Conservation (phyloP, 2,797 vertebrate species). For the Rhodeus uyekii region DNA sequence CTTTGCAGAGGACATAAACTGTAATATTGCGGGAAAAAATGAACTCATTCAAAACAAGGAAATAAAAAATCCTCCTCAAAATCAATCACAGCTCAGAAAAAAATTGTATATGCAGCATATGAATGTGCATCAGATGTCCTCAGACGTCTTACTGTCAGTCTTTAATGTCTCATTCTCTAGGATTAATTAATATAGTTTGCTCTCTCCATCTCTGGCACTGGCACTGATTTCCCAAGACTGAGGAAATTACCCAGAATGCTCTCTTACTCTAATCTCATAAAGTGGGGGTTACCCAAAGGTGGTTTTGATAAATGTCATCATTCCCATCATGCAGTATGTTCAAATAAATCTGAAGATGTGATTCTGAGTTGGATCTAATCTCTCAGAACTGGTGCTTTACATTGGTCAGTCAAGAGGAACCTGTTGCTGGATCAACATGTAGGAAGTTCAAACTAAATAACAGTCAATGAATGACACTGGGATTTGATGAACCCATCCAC, state of each 20-base stretch:
- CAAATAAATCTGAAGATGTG: neutral
- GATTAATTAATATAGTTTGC: constrained; percentile 36
- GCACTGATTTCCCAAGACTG: neutral
- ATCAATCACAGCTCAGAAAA: neutral
- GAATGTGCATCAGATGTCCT: neutral
- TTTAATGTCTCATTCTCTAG: constrained; percentile 31
- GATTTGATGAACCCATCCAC: neutral
- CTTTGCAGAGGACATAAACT: constrained; percentile 9
- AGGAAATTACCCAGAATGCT: constrained; percentile 19
- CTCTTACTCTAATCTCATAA: neutral
- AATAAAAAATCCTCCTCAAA: constrained; percentile 2
- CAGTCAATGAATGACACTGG: neutral
- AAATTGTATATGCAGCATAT: neutral
- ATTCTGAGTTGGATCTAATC: neutral
- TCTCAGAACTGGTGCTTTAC: neutral
- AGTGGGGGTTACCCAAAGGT: neutral
- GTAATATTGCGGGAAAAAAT: neutral
- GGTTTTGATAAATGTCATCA: constrained; percentile 10
- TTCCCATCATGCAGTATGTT: constrained; percentile 3
- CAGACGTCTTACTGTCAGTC: neutral
- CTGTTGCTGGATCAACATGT: neutral
- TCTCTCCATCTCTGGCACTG: constrained; percentile 2
- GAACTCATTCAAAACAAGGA: neutral
- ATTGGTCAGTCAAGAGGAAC: neutral
- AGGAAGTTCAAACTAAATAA: neutral